Evolutionary conservation across 2,797 vertebrate genomes (phyloP).

Genomic region (Mormyrus hasselquistii): DNA sequence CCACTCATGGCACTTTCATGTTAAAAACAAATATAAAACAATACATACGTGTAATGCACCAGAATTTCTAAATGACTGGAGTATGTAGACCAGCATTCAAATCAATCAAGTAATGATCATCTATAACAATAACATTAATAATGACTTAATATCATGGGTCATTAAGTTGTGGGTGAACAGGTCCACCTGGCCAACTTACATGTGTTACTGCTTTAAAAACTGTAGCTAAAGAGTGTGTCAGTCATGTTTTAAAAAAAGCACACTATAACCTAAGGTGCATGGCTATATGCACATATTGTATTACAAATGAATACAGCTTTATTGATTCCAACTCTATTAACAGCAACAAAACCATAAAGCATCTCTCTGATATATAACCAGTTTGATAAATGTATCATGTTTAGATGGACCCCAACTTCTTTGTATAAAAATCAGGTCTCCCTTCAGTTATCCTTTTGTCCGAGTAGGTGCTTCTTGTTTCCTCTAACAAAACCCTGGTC

Average conservation of each 20-base stretch:
- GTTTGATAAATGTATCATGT: not conserved
- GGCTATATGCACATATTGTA: constrained; percentile 2
- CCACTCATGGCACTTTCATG: not conserved
- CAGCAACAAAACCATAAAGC: not conserved
- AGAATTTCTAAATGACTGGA: not conserved
- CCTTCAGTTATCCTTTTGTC: constrained; percentile 25
- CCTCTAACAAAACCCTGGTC: constrained; percentile 41
- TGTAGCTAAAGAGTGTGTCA: not conserved
- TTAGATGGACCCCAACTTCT: constrained; percentile 20
- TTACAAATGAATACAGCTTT: not conserved
- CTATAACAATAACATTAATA: not conserved
- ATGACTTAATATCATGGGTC: not conserved
- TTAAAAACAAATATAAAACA: not conserved
- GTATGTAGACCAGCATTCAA: not conserved
- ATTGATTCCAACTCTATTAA: constrained; percentile 1
- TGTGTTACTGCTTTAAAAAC: not conserved
- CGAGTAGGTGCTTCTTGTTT: constrained; percentile 33
- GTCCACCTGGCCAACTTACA: not conserved
- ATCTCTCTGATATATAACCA: not conserved
- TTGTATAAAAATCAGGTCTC: constrained; percentile 48
- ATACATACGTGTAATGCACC: not conserved
- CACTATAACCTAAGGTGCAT: not conserved
- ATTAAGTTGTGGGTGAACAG: not conserved
- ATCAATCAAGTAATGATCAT: not conserved
- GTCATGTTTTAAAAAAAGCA: not conserved